These are phyloP conservation scores for Grammomys surdaster DNA, from an alignment of 2,113 vertebrate species.

Conservation along the genomic window DNA sequence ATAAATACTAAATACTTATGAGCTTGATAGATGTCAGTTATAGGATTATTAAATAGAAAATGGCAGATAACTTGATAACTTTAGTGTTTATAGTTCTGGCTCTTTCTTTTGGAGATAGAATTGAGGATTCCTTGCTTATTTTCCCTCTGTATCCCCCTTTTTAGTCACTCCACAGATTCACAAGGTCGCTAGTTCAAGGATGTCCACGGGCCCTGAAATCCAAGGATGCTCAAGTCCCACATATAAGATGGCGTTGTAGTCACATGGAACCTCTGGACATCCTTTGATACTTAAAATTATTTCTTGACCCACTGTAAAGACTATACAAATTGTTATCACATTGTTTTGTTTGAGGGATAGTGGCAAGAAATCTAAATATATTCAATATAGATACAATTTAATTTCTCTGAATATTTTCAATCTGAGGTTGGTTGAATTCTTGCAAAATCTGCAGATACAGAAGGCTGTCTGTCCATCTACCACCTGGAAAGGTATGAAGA, in stretches of 20 bases:
- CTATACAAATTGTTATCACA: neutral
- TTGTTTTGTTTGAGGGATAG: neutral
- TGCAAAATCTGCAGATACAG: neutral
- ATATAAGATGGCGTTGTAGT: neutral
- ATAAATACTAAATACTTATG: neutral
- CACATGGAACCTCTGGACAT: neutral
- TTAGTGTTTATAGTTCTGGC: neutral
- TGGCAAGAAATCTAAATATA: neutral
- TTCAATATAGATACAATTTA: neutral
- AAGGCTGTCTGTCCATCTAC: neutral
- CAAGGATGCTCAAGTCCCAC: neutral
- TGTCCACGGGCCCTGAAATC: neutral
- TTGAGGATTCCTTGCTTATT: neutral
- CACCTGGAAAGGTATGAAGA: neutral
- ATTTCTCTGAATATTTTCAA: neutral
- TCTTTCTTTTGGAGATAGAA: conserved; percentile 26
- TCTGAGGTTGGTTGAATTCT: neutral
- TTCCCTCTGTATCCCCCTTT: neutral
- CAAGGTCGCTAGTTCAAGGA: neutral
- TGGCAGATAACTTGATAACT: neutral
- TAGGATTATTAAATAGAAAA: neutral
- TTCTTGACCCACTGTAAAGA: neutral
- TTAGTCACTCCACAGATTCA: neutral
- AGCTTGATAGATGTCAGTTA: neutral
- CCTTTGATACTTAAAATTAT: neutral